Percentiles rank a stretch among this genome's conserved stretches.
Evolutionary conservation across 1,140 invertebrate genomes (phyloP).

Genomic region (Sitophilus oryzae): DNA sequence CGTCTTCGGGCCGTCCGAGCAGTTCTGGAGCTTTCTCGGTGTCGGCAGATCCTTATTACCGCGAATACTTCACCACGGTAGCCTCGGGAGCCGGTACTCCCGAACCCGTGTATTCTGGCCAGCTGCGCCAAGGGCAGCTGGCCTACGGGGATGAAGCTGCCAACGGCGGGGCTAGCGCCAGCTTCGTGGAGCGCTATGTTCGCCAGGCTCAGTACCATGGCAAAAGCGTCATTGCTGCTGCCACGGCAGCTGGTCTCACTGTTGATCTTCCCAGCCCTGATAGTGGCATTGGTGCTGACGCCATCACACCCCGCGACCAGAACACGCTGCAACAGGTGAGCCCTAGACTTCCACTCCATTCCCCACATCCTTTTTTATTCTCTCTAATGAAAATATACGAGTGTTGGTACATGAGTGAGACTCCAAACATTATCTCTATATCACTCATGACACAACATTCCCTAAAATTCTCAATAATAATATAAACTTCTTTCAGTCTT

Average conservation of each 20-base stretch:
- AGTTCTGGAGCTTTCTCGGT: conserved; percentile 41
- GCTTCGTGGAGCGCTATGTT: conserved; percentile 52
- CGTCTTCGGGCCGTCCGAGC: conserved; percentile 31
- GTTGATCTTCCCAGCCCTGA: conserved; percentile 89
- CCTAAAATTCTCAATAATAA: no score
- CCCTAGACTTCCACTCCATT: conserved; percentile 28
- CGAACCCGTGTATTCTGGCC: conserved; percentile 47
- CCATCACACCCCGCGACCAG: conserved; percentile 82
- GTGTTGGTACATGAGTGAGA: no score
- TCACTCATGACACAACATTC: no score
- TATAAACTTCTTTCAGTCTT: conserved; percentile 57
- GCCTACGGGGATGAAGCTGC: conserved; percentile 45
- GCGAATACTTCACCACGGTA: conserved; percentile 48
- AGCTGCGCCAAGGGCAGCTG: conserved; percentile 49
- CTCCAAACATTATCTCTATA: no score
- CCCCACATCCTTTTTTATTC: no score
- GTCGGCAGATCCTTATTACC: conserved; percentile 49
- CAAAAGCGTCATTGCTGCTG: conserved; percentile 48
- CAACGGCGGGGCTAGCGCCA: conserved; percentile 42
- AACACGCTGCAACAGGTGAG: conserved; percentile 83
- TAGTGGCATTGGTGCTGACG: conserved; percentile 84
- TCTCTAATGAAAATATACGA: no score
- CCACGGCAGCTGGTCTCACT: conserved; percentile 66
- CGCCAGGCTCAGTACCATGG: conserved; percentile 49
- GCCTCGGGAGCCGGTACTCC: conserved; percentile 43